Evolutionary conservation across 2,888 invertebrate species (phyloP).

Genomic region (Escarpia spicata): DNA sequence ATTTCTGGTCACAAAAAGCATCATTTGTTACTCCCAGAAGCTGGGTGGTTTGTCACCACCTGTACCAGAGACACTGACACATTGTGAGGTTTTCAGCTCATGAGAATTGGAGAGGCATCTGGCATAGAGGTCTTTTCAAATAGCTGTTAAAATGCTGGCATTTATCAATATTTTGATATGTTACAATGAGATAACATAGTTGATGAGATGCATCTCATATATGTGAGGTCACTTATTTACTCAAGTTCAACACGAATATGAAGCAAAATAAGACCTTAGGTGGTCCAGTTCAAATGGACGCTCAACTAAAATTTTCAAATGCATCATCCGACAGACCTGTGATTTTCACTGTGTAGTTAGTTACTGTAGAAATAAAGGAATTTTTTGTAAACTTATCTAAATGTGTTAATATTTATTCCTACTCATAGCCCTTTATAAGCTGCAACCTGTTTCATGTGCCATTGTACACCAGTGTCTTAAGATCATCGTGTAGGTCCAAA

Average conservation of each 20-base stretch:
- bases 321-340: neutral
- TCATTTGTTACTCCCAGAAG: neutral
- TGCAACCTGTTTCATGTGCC: too few species aligned
- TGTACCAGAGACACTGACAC: neutral
- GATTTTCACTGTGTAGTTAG: neutral
- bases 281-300: neutral
- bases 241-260: neutral
- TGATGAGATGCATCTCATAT: neutral
- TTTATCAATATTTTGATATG: neutral
- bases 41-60: neutral
- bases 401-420: neutral
- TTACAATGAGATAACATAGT: neutral
- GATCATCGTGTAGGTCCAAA: too few species aligned
- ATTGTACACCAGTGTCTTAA: too few species aligned
- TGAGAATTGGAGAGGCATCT: neutral
- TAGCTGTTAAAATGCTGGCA: neutral
- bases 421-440: neutral
- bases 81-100: neutral
- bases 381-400: neutral
- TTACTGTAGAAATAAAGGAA: constrained; percentile 13
- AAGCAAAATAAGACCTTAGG: neutral
- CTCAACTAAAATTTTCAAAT: neutral
- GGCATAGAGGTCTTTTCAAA: neutral
- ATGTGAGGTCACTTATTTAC: neutral
- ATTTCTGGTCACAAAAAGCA: neutral